These are phyloP conservation scores for Sciurus vulgaris DNA, from an alignment of 2,797 vertebrate species.

Conservation along the genomic window DNA sequence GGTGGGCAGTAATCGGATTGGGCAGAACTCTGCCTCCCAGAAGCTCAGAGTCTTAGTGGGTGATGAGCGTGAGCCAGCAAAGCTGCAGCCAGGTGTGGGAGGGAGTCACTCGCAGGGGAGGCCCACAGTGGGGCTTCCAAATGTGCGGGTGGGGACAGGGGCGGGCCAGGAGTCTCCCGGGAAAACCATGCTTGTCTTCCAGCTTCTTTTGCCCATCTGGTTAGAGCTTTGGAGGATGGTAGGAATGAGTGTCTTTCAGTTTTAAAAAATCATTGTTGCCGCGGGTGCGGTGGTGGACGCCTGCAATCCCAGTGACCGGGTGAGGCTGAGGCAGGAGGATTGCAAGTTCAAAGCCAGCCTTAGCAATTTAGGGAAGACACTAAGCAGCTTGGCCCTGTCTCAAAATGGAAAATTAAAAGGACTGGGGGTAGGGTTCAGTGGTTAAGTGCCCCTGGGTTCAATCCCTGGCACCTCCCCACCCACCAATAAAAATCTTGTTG, in stretches of 20 bases:
- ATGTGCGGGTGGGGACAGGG: neutral
- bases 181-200: neutral
- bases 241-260: neutral
- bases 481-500: neutral
- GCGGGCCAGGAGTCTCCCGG: neutral
- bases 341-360: no score
- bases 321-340: no score
- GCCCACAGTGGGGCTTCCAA: neutral
- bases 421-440: no score
- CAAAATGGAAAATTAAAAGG: no score
- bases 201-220: neutral
- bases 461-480: no score
- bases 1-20: neutral
- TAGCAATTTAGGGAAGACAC: no score
- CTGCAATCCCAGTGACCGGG: no score
- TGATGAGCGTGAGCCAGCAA: neutral
- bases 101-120: no score
- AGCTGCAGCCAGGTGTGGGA: neutral
- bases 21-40: neutral
- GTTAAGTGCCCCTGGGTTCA: no score
- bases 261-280: neutral
- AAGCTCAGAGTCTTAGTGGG: neutral
- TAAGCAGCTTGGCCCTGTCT: no score
- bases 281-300: no score
- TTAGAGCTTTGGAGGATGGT: neutral